Percentiles rank a stretch among this genome's conserved stretches.
phyloP scores from a whole-genome alignment of 2,797 vertebrate species.

The Coregonus suidteri region DNA sequence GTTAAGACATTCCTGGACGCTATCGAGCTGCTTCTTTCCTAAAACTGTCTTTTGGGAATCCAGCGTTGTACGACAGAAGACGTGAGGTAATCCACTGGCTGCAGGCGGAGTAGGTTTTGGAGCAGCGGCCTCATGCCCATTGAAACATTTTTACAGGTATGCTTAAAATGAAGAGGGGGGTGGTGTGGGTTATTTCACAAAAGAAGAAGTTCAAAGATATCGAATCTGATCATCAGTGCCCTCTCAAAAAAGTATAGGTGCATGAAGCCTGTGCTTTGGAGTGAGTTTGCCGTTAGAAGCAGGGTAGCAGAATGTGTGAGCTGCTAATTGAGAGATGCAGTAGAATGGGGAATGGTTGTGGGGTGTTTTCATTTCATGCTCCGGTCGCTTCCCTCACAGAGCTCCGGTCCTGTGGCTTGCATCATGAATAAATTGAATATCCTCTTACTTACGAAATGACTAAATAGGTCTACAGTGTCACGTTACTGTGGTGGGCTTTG shows the following conservation, averaged over 20 bases:
- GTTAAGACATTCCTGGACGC: conserved; percentile 36
- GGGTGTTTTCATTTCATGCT: conserved; percentile 75
- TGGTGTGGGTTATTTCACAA: too few species aligned
- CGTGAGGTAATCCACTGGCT: background rate
- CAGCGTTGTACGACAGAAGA: background rate
- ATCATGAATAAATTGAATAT: conserved; percentile 78
- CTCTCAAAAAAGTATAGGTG: conserved; percentile 11
- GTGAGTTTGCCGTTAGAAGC: conserved; percentile 25
- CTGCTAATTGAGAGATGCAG: conserved; percentile 70
- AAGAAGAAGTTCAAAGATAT: too few species aligned
- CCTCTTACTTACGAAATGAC: conserved; percentile 65
- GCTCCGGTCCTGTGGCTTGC: conserved; percentile 58
- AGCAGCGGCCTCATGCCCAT: too few species aligned
- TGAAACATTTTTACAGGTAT: background rate
- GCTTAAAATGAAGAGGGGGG: too few species aligned
- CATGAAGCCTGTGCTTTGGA: conserved; percentile 51
- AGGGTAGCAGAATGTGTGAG: conserved; percentile 60
- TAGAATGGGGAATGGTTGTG: conserved; percentile 61
- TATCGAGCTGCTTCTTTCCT: conserved; percentile 11
- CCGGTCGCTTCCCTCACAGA: conserved; percentile 42
- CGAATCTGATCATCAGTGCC: too few species aligned
- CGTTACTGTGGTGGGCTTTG: conserved; percentile 44
- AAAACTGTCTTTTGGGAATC: conserved; percentile 48
- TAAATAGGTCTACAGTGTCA: conserved; percentile 66
- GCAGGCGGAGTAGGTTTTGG: too few species aligned